These are phyloP conservation scores for Thalpophila matura DNA, from an alignment of 2,888 invertebrate species.

Conservation along the genomic window DNA sequence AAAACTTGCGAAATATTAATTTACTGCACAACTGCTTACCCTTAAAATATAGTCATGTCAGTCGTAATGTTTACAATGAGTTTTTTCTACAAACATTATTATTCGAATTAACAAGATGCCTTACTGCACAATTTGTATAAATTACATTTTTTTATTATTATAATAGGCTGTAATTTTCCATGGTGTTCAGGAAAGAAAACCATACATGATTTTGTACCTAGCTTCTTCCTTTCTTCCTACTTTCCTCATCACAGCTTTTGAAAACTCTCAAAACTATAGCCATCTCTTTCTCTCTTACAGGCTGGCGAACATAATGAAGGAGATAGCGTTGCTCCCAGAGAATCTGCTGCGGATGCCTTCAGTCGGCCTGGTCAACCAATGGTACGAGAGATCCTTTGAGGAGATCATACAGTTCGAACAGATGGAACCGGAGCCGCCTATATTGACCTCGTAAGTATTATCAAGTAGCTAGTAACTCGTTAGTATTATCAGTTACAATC, in stretches of 20 bases:
- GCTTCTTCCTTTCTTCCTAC: not conserved
- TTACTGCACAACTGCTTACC: no score
- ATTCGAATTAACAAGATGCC: not conserved
- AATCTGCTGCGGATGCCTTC: conserved; percentile 98
- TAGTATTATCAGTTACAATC: no score
- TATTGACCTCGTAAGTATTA: conserved; percentile 92
- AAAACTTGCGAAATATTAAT: no score
- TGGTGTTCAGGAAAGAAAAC: not conserved
- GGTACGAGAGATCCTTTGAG: conserved; percentile 98
- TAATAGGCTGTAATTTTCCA: not conserved
- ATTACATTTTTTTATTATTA: conserved; percentile 13
- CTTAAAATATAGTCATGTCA: no score
- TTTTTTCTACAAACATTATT: not conserved
- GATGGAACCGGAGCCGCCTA: conserved; percentile 92
- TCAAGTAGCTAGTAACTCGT: no score
- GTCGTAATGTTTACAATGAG: not conserved
- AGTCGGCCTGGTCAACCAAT: conserved; percentile 97
- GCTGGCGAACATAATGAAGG: conserved; percentile 99
- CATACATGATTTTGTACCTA: not conserved
- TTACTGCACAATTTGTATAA: not conserved
- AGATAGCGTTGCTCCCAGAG: conserved; percentile 98
- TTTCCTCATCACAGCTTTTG: no score
- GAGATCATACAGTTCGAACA: conserved; percentile 99
- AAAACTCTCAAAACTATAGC: conserved; percentile 16
- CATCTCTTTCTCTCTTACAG: conserved; percentile 70